These are phyloP conservation scores for Ardeotis arabs DNA, from an alignment of 2,113 vertebrate species.

Conservation along the genomic window DNA sequence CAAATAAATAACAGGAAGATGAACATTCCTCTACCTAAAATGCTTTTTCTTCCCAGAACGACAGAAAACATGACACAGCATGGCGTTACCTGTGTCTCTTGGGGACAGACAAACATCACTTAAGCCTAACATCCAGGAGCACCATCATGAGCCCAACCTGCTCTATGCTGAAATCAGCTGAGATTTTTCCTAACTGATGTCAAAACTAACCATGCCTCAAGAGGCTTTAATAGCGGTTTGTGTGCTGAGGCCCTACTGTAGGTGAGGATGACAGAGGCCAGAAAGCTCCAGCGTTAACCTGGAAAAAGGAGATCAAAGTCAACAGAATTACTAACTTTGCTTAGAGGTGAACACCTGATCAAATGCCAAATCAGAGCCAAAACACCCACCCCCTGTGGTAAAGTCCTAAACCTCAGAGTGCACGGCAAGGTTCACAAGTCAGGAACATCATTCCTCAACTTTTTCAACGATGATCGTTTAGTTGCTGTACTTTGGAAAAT, in stretches of 20 bases:
- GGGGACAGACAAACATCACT: background rate
- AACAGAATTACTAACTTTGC: background rate
- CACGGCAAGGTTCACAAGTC: background rate
- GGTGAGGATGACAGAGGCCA: background rate
- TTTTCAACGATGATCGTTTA: background rate
- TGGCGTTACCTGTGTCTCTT: background rate
- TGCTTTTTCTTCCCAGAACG: background rate
- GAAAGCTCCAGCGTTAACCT: background rate
- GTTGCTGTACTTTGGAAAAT: background rate
- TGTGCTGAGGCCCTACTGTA: background rate
- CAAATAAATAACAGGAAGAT: background rate
- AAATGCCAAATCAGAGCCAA: background rate
- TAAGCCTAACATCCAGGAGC: background rate
- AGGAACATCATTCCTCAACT: background rate
- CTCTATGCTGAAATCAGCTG: background rate
- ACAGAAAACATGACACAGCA: background rate
- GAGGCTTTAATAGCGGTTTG: background rate
- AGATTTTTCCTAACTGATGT: background rate
- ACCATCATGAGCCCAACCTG: background rate
- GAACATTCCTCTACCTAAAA: background rate
- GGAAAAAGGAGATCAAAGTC: background rate
- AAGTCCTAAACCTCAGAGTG: background rate
- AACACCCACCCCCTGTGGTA: background rate
- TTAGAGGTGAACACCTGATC: background rate
- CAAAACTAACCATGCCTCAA: background rate